A percentile compares a stretch with the other conserved stretches of the same genome.
These are phyloP conservation scores for Rosalia funebris DNA, from an alignment of 2,888 invertebrate genomes.

Conservation along the genomic window DNA sequence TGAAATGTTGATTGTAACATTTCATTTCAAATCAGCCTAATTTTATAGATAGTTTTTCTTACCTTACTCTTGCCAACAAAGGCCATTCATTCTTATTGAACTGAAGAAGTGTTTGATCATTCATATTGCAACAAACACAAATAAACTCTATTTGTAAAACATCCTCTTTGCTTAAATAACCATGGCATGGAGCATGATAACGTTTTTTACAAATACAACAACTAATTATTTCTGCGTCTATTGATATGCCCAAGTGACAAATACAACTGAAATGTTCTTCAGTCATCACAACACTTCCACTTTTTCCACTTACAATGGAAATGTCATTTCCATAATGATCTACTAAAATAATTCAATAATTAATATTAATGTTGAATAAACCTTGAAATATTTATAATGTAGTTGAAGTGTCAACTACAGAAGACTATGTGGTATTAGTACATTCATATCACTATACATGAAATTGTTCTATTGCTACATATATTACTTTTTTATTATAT, in stretches of 20 bases:
- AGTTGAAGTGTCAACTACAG: too few relatives aligned
- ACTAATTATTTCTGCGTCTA: slow-evolving; percentile 6
- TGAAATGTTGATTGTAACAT: too few relatives aligned
- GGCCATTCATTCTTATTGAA: not conserved
- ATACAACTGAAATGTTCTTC: slow-evolving; percentile 11
- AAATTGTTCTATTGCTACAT: too few relatives aligned
- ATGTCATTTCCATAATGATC: not conserved
- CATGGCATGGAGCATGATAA: slow-evolving; percentile 28
- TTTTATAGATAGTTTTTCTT: too few relatives aligned
- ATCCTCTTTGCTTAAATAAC: slow-evolving; percentile 15
- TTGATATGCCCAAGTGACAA: slow-evolving; percentile 11
- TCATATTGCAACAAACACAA: slow-evolving; percentile 2
- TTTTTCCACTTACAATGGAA: slow-evolving; percentile 5
- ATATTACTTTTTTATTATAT: too few relatives aligned
- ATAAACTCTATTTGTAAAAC: not conserved
- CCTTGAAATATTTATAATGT: too few relatives aligned
- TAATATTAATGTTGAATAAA: not conserved
- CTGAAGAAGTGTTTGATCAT: not conserved
- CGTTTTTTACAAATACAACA: slow-evolving; percentile 15
- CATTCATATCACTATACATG: too few relatives aligned
- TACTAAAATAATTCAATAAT: not conserved
- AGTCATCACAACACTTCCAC: not conserved
- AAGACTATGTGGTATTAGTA: too few relatives aligned
- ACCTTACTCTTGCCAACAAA: slow-evolving; percentile 11
- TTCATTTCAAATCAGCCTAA: too few relatives aligned